Evolutionary conservation across 2,113 vertebrate genomes (phyloP).

Genomic region (Microcebus jonahi): DNA sequence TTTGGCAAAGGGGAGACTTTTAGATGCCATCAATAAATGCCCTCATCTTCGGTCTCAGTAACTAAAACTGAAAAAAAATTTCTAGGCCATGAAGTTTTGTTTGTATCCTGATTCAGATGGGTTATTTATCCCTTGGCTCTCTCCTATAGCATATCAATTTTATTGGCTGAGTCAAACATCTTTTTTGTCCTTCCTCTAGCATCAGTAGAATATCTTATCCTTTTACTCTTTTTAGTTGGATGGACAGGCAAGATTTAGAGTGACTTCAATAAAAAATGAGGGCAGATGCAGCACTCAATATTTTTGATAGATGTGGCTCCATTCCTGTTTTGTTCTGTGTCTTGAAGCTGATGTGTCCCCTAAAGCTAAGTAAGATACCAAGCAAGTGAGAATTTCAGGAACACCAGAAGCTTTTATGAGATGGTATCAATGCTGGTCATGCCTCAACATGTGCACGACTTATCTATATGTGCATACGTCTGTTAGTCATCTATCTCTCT

Average conservation of each 20-base stretch:
- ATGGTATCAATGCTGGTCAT: not conserved
- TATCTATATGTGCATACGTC: not conserved
- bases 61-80: constrained; percentile 45
- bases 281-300: constrained; percentile 27
- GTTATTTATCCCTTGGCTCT: constrained; percentile 65
- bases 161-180: constrained; percentile 55
- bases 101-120: constrained; percentile 39
- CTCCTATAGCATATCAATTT: constrained; percentile 13
- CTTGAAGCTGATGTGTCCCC: not conserved
- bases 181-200: constrained; percentile 60
- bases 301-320: constrained; percentile 46
- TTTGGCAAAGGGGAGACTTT: constrained; percentile 55
- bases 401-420: not conserved
- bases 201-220: constrained; percentile 61
- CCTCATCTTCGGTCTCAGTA: constrained; percentile 46
- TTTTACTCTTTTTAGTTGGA: constrained; percentile 38
- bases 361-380: constrained; percentile 21
- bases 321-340: not conserved
- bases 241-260: constrained; percentile 37
- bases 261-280: constrained; percentile 60
- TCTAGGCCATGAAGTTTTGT: not conserved
- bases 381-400: not conserved
- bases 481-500: not conserved
- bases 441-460: not conserved
- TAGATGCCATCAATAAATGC: constrained; percentile 60